Conservation (phyloP, 2,113 vertebrate genomes). For the Elgaria multicarinata region DNA sequence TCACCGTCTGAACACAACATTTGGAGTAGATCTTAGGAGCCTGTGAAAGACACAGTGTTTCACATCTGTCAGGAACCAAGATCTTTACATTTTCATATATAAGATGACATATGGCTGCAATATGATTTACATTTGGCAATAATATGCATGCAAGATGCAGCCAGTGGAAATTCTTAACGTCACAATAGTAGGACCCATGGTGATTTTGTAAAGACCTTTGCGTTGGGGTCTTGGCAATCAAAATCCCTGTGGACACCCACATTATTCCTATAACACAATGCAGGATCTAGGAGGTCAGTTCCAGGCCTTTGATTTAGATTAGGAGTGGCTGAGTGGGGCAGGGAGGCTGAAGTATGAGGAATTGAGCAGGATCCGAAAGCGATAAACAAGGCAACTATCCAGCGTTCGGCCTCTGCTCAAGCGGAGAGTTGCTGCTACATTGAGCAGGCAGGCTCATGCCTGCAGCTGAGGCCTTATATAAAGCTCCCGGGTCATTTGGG, state of each 20-base stretch:
- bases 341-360: neutral
- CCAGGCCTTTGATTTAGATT: neutral
- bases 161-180: neutral
- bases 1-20: neutral
- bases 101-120: neutral
- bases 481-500: conserved; percentile 17
- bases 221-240: neutral
- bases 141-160: neutral
- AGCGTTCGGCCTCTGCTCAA: neutral
- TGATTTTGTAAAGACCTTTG: neutral
- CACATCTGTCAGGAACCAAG: neutral
- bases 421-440: neutral
- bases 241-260: neutral
- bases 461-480: conserved; percentile 5
- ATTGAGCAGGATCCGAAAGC: neutral
- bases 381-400: neutral
- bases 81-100: neutral
- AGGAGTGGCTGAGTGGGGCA: neutral
- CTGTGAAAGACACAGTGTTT: neutral
- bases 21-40: neutral
- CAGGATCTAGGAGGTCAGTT: neutral
- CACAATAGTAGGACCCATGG: neutral
- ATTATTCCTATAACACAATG: neutral
- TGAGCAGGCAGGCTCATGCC: neutral
- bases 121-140: neutral